Evolutionary conservation across 92 coral and sea anemone genomes (phyloP), one percentile per base, ranked within the genome.

Genomic region (Epizoanthus illoricatus): DNA sequence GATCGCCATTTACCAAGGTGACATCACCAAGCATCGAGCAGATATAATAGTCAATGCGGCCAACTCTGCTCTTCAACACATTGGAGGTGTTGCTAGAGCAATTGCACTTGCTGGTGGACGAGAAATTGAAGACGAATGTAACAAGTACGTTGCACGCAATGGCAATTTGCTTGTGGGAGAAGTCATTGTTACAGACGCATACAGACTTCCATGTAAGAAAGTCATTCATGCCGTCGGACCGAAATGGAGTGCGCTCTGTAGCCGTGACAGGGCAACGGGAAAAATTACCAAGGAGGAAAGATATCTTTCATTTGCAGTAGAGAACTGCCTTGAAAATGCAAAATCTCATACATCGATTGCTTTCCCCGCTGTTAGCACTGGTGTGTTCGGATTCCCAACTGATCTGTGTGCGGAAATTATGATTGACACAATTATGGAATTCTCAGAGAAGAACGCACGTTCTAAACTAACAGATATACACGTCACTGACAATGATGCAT

Each of bases 21-120:
- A 87, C 74, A 80, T 92, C 62, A 89, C 93, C 10, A 74, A 89
- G 55, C 89, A 88, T 16, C 72, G 60, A 7, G 88, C 73, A 19
- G 93, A 92, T 9, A 89, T 87, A 0, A 89, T 92, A 56, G 96
- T 92, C 19, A 92, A 87, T 62, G 90, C 96, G 24, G 89, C 96
- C 36, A 87, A 87, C 49, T 5, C 59, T 5, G 36, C 58, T 0
- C 89, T 92, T 42, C 69, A 87, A 3, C 96, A 92, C 58, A 61
- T 45, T 13, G 92, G 87, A 4, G 96, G 96, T 21, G 76, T 88
- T 45, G 90, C 96, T 17, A 84, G 61, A 72, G 90, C 89, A 3
- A 85, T 92, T 28, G 59, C 42, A 19, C 64, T 81, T 3, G 83
- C 86, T 6, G 96, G 91, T 2, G 96, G 96, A 54, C 13, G 55